Base-by-base conservation (phyloP, 2,888 invertebrate species). In the Nemotelus nigrinus region DNA sequence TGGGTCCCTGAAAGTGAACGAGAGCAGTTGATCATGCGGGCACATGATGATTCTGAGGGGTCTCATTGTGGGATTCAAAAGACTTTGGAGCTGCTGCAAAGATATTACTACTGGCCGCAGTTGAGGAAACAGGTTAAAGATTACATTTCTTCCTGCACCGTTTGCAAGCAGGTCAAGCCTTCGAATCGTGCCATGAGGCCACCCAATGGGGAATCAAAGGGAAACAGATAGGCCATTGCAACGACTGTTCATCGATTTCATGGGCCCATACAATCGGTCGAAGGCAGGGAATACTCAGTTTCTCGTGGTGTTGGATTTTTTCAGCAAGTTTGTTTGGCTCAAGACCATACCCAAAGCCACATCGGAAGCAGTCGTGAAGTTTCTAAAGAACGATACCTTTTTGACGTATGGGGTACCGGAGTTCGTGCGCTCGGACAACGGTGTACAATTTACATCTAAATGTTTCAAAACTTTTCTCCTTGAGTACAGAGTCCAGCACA, bases 141-240 rank as follows among this genome's bases (percentile, higher is more conserved):
- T 39, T 67, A 67, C 41, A 67, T 67, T 67, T 41, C 4, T 7
- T 7, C 7, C 7, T 43, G 63, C 43, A 43, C 3, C 3, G 43
- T 43, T 8, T 63, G 63, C 41, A 63, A 57, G 47, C 43, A 57
- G n/a, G 44, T 48, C 25, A 71, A 43, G 57, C 44, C 71, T 6
- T 47, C 39, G 2, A 71, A 53, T 53, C n/a, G 5, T n/a, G 43
- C 50, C 55, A 48, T 63, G 25, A 60, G 50, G 43, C 74, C 74
- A 43, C n/a, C n/a, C n/a, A 7, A n/a, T 47, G 47, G 58, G 60
- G 60, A 47, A n/a, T n/a, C n/a, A n/a, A n/a, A n/a, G n/a, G n/a
- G n/a, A n/a, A n/a, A n/a, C n/a, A n/a, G 44, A 48, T 3, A n/a
- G 53, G 41, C 50, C 70, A 70, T 44, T 55, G 71, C 71, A 71